Evolutionary conservation across 2,888 invertebrate species (phyloP).

Genomic region (Rutpela maculata): DNA sequence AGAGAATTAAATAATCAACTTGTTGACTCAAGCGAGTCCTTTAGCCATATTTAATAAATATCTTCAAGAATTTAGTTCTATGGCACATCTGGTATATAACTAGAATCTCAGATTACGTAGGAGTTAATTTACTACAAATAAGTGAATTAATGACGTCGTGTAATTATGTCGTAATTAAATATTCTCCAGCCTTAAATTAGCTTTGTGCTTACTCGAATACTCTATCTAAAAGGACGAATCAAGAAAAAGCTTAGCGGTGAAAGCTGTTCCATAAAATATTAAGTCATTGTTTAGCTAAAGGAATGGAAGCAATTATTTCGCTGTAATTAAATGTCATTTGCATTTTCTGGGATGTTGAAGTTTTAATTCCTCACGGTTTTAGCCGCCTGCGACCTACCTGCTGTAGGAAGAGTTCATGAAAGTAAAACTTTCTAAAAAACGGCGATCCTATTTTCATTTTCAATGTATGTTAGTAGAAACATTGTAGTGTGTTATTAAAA

Average conservation of each 20-base stretch:
- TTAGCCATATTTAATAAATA: no score
- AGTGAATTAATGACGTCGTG: background rate
- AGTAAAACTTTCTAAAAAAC: background rate
- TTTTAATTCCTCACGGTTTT: background rate
- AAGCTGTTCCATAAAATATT: conserved; percentile 10
- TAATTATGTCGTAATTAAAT: background rate
- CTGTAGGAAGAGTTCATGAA: background rate
- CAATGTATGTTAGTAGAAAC: no score
- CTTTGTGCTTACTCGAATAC: background rate
- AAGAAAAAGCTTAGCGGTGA: background rate
- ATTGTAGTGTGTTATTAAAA: no score
- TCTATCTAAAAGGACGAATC: background rate
- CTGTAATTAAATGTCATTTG: conserved; percentile 20
- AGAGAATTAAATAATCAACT: no score
- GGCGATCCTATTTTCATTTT: no score
- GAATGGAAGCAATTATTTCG: conserved; percentile 3
- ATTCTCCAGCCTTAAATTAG: background rate
- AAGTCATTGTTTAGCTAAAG: background rate
- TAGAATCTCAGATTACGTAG: background rate
- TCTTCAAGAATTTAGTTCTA: no score
- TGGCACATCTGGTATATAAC: no score
- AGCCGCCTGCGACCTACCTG: background rate
- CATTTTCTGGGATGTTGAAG: background rate
- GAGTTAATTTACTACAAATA: background rate
- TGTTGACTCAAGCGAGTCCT: no score